Conservation (phyloP, 1,140 invertebrate genomes). For the Atta texana region DNA sequence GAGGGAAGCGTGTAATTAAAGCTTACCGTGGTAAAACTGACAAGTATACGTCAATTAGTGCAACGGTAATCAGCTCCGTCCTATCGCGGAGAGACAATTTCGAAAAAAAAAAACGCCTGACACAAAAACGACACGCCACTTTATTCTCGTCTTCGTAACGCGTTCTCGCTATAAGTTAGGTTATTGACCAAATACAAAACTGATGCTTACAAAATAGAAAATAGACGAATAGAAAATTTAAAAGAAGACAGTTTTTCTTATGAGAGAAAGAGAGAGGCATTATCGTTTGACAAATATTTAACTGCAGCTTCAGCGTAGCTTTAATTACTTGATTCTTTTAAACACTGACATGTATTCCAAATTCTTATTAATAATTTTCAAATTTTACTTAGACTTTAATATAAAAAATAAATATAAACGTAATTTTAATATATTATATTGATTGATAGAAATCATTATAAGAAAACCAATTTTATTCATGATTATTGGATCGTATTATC, state of each 20-base stretch:
- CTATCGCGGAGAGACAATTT: slow-evolving; percentile 40
- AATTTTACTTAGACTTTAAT: not conserved
- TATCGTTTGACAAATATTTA: not conserved
- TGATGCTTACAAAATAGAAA: not conserved
- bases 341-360: not conserved
- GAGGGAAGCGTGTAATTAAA: slow-evolving; percentile 70
- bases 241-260: not conserved
- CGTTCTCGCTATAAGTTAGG: not conserved
- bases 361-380: not conserved
- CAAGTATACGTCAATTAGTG: slow-evolving; percentile 75
- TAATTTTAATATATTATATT: not conserved
- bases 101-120: slow-evolving; percentile 4
- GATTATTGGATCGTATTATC: slow-evolving; percentile 1
- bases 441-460: not conserved
- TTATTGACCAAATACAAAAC: not conserved
- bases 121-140: slow-evolving; percentile 10
- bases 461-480: not conserved
- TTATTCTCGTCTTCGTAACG: slow-evolving; percentile 21
- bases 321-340: not conserved
- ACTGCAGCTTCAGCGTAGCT: not conserved
- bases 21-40: slow-evolving; percentile 67
- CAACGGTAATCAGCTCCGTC: slow-evolving; percentile 47
- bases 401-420: not conserved
- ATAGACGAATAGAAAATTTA: not conserved
- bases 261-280: not conserved